These are phyloP conservation scores for Anguilla rostrata DNA, from an alignment of 2,113 vertebrate genomes.

Conservation along the genomic window DNA sequence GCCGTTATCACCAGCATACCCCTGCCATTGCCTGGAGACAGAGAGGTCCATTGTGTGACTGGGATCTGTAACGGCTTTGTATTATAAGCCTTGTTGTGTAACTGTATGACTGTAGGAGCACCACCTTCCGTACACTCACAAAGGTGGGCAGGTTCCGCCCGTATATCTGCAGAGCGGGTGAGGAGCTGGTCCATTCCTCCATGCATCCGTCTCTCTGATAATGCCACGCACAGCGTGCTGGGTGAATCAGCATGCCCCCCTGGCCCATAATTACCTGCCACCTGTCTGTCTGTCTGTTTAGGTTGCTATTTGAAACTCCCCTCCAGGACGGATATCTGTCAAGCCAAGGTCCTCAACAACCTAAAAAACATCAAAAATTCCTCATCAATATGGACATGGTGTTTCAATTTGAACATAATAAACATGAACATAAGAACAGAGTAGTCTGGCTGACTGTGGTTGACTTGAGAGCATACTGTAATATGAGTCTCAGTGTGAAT, in stretches of 20 bases:
- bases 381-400: neutral
- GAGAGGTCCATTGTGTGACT: neutral
- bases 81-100: neutral
- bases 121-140: conserved; percentile 56
- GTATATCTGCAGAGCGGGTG: conserved; percentile 58
- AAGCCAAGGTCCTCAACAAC: neutral
- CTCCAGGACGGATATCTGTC: neutral
- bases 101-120: conserved; percentile 43
- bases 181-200: conserved; percentile 29
- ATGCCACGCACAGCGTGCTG: neutral
- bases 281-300: neutral
- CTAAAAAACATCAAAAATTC: neutral
- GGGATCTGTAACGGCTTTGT: neutral
- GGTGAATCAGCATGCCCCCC: neutral
- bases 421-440: neutral
- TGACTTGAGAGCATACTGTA: neutral
- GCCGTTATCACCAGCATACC: conserved; percentile 8
- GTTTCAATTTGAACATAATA: neutral
- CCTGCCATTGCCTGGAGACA: conserved; percentile 73
- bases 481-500: neutral
- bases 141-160: too few relatives aligned
- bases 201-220: neutral
- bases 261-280: neutral
- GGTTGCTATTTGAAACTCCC: neutral
- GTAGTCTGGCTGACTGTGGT: neutral